Evolutionary conservation across 2,888 invertebrate species (phyloP), one percentile per base, ranked within the genome.

Genomic region (Chymomyza amoena): DNA sequence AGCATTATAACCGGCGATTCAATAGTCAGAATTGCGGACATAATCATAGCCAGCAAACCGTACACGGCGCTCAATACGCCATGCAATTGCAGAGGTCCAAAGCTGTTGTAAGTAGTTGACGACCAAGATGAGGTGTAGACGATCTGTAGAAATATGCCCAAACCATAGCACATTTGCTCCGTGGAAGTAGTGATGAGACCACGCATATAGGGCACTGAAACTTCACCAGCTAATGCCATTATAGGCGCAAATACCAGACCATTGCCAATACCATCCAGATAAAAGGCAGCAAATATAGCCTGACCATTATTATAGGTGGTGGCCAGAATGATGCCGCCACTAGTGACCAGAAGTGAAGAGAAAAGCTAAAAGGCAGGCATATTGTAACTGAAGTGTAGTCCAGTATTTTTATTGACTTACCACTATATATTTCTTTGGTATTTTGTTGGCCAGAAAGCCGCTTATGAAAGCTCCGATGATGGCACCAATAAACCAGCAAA

Each of bases 1-100:
- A 80, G 52, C 36, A 89, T 68, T 70, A 9, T 72, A 1, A 86
- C 68, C 5, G 90, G 88, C 6, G 89, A 88, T 64, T 90, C 90
- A 6, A 87, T 70, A 5, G 81, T 72, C 20, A 81, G 20, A 6
- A 77, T 16, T 0, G 68, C 60, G 0, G 72, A 75, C 9, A 78
- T 13, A 3, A 84, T 61, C 0, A 79, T 36, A 0, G 78, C 75
- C 4, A 77, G 2, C 2, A 78, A 64, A 18, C 88, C 85, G 15
- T 74, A 72, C 0, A 83, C 4, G n/a, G 81, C 62, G n/a, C 66
- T 63, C 0, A 86, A 20, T 0, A 77, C 16, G 1, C 89, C 89
- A 25, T 75, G 72, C 25, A 83, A 52, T 15, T 68, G 73, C 64
- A 74, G 75, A 1, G 66, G 60, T 7, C 15, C 64, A 56, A 32